Evolutionary conservation across 2,888 invertebrate species (phyloP), one percentile per base, ranked within the genome.

Genomic region (Ectropis crepuscularia): DNA sequence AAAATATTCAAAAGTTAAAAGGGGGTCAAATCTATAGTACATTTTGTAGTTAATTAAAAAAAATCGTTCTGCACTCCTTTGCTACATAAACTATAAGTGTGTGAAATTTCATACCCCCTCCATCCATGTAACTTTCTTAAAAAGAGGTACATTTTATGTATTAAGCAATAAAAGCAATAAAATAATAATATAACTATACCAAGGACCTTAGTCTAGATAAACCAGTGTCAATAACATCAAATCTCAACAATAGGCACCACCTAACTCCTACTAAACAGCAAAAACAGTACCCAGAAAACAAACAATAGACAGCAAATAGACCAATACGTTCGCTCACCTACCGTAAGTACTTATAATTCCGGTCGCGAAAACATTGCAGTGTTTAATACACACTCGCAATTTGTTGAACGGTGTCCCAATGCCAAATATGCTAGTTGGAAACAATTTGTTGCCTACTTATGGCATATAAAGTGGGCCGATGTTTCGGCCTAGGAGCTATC

Each of bases 341-440:
- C 69, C 77, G 36, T 36, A 6, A 49, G 39, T 16, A 51, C 28
- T 85, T 78, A 74, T 72, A 78, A 87, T 87, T 87, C 87, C 75
- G 75, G 76, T 84, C 87, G 83, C 81, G 86, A 69, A 79, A 74
- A 76, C 76, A 72, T 72, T 74, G 76, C 72, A 82, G 78, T 78
- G 80, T 80, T 28, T 86, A 88, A 87, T 86, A 87, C 89, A 86
- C 81, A 87, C 87, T 90, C 86, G 88, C 89, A 87, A 90, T 55
- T 87, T 82, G 83, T 74, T 82, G 84, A 85, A 88, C 85, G 83
- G 74, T 80, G 78, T 74, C 73, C 79, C 86, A 78, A 86, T 90
- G 90, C 92, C 92, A 92, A 92, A 92, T 89, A 89, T 86, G 91
- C 84, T 76, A 73, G 79, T 74, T 76, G 66, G 78, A 84, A 86